Percentiles rank a stretch among this genome's conserved stretches.
Conservation (phyloP, 2,113 vertebrate genomes). For the Lasiurus borealis region DNA sequence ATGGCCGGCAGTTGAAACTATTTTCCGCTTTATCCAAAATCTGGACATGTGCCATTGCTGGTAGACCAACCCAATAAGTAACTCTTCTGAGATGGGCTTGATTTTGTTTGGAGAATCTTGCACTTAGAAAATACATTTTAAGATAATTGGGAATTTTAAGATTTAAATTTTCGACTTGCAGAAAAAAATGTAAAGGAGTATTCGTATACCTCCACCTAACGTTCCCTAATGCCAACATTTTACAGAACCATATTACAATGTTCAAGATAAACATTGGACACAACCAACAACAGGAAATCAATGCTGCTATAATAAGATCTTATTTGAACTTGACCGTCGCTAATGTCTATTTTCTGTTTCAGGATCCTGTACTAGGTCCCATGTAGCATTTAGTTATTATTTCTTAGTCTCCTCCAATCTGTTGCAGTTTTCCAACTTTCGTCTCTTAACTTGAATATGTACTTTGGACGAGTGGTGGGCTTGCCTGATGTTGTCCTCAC, state of each 20-base stretch:
- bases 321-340: not conserved
- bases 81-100: not conserved
- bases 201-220: not conserved
- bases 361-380: not conserved
- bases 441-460: not conserved
- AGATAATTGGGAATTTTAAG: not conserved
- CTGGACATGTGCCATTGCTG: slow-evolving; percentile 88
- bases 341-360: not conserved
- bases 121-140: slow-evolving; percentile 21
- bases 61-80: slow-evolving; percentile 84
- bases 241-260: not conserved
- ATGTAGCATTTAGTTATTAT: slow-evolving; percentile 6
- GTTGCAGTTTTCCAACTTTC: not conserved
- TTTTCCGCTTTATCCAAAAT: slow-evolving; percentile 89
- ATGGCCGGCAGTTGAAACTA: slow-evolving; percentile 90
- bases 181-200: not conserved
- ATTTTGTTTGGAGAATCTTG: slow-evolving; percentile 3
- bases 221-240: not conserved
- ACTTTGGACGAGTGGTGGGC: not conserved
- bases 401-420: not conserved
- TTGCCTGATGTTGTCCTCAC: not conserved
- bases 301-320: not conserved
- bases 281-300: not conserved
- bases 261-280: not conserved
- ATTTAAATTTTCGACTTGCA: slow-evolving; percentile 9